phyloP scores from a whole-genome alignment of 1,140 invertebrate genomes.

The Andrena cerasifolii region DNA sequence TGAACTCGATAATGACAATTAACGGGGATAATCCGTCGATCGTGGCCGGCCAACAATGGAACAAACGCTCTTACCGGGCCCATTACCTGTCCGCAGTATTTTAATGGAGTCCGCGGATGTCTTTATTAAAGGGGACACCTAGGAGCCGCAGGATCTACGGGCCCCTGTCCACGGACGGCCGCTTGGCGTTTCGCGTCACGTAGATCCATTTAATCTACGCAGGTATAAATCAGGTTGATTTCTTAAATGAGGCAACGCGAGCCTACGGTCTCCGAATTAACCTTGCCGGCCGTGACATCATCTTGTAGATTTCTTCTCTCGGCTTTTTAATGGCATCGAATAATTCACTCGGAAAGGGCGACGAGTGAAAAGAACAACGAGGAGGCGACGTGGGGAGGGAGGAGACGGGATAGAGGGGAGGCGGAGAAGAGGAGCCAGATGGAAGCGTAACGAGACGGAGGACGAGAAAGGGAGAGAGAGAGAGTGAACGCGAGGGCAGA shows the following conservation, averaged over 20 bases:
- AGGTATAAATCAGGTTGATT: constrained; percentile 66
- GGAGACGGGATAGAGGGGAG: neutral
- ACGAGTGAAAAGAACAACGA: constrained; percentile 62
- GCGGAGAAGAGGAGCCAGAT: neutral
- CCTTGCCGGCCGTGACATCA: constrained; percentile 59
- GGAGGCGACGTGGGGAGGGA: constrained; percentile 17
- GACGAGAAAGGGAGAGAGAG: neutral
- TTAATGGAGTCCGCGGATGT: constrained; percentile 29
- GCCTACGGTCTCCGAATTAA: constrained; percentile 49
- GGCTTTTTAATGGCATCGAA: constrained; percentile 56
- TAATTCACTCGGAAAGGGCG: constrained; percentile 65
- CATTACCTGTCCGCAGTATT: constrained; percentile 27
- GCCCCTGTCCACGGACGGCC: neutral
- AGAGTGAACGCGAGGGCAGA: neutral
- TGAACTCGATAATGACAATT: neutral
- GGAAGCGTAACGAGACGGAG: neutral
- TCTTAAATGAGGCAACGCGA: constrained; percentile 59
- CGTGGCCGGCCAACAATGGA: neutral
- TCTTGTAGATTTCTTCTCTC: constrained; percentile 44
- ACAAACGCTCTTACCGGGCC: neutral
- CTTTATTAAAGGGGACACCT: constrained; percentile 24
- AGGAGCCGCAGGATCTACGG: constrained; percentile 13
- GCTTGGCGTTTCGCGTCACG: constrained; percentile 38
- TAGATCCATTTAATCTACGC: constrained; percentile 61
- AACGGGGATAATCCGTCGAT: neutral